These are phyloP conservation scores for Aselliscus stoliczkanus DNA, from an alignment of 2,797 vertebrate genomes.

Conservation along the genomic window DNA sequence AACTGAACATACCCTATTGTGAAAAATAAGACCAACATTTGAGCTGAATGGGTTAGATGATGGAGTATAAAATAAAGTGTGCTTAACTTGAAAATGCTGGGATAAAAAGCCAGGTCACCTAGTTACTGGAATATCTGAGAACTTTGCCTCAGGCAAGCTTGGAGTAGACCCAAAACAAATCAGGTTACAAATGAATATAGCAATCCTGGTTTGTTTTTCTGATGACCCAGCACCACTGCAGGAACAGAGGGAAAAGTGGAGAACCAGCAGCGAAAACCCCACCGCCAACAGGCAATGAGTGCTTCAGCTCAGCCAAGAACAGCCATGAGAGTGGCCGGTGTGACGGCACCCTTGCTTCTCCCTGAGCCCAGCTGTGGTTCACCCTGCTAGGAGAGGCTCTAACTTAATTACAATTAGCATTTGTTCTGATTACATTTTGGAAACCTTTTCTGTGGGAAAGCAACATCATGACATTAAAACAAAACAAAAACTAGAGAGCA, in stretches of 20 bases:
- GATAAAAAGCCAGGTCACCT: not conserved
- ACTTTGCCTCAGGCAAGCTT: not conserved
- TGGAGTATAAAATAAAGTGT: not conserved
- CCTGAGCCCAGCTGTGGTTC: not conserved
- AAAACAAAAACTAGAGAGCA: not conserved
- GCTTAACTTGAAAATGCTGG: not conserved
- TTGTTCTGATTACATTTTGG: not conserved
- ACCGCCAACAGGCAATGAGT: not conserved
- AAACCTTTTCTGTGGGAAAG: not conserved
- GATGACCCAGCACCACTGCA: not conserved
- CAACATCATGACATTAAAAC: not conserved
- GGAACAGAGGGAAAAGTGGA: not conserved
- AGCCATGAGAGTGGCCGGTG: not conserved
- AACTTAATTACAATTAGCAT: not conserved
- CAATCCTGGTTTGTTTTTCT: not conserved
- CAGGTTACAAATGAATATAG: not conserved
- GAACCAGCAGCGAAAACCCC: not conserved
- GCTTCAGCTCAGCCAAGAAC: not conserved
- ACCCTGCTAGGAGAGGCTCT: not conserved
- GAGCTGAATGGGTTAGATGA: not conserved
- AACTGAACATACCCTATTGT: not conserved
- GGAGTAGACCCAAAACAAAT: not conserved
- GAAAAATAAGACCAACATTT: not conserved
- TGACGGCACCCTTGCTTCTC: not conserved
- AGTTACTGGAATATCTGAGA: not conserved